Conservation (phyloP, 2,113 vertebrate species). For the Anoplopoma fimbria region DNA sequence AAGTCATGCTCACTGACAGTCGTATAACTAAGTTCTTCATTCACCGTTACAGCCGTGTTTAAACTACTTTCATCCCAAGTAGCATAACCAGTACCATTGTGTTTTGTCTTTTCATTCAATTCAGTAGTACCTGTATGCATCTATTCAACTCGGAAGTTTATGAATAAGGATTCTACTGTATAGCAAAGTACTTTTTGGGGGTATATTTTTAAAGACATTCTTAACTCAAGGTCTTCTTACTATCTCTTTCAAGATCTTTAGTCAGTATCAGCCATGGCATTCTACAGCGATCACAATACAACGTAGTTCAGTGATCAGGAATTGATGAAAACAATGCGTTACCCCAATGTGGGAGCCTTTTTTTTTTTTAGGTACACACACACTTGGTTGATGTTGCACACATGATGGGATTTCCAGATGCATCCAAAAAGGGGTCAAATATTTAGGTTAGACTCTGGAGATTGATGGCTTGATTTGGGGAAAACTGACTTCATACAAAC, state of each 20-base stretch:
- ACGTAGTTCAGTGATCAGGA: not conserved
- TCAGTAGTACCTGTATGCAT: not conserved
- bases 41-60: slow-evolving; percentile 4
- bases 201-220: not conserved
- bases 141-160: not conserved
- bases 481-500: not conserved
- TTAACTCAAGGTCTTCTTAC: not conserved
- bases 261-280: not conserved
- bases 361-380: not conserved
- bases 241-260: not conserved
- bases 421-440: slow-evolving; percentile 7
- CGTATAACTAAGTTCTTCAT: slow-evolving; percentile 1
- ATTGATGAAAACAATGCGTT: not conserved
- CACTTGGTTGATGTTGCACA: not conserved
- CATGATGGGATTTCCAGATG: slow-evolving; percentile 23
- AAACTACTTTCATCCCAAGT: not conserved
- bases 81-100: not conserved
- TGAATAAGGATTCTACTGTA: not conserved
- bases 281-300: not conserved
- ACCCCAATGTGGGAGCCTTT: not conserved
- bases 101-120: not conserved
- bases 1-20: not conserved
- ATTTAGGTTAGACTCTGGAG: slow-evolving; percentile 17
- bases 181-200: not conserved
- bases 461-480: slow-evolving; percentile 1